These are phyloP conservation scores for Trididemnum clinides DNA, from an alignment of 23 tunicate species.

Conservation along the genomic window DNA sequence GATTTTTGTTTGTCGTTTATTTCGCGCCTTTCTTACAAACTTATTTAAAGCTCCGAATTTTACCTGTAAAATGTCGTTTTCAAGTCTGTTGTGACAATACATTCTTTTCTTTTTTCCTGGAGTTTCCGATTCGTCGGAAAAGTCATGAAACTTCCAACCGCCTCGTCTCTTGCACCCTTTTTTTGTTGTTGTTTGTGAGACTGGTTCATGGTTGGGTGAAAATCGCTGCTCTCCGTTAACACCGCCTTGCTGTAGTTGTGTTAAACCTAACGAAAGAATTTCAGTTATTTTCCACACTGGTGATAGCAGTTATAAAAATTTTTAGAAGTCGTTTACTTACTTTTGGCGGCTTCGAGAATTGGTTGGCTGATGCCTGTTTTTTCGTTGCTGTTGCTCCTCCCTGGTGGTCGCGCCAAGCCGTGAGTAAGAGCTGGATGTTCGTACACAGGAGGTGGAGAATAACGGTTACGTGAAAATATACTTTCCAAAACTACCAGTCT, in stretches of 20 bases:
- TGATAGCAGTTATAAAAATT: neutral
- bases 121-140: conserved; percentile 77
- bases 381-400: conserved; percentile 31
- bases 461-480: conserved; percentile 23
- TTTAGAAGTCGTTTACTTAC: conserved; percentile 3
- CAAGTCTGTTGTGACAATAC: conserved; percentile 72
- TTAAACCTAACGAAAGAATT: neutral
- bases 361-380: neutral
- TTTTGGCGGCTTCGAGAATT: conserved; percentile 9
- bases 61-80: conserved; percentile 80
- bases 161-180: conserved; percentile 55
- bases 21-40: neutral
- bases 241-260: conserved; percentile 1
- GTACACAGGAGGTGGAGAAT: conserved; percentile 25
- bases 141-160: conserved; percentile 93
- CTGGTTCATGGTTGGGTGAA: too few relatives aligned
- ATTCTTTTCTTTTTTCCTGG: conserved; percentile 61
- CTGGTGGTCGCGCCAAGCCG: neutral
- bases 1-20: neutral
- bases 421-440: neutral
- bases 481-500: conserved; percentile 52
- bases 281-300: neutral
- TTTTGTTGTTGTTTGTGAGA: neutral
- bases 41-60: neutral
- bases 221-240: neutral